These are phyloP conservation scores for Crossaster papposus DNA, from an alignment of 53 echinoderm and acorn worm species.

Conservation along the genomic window DNA sequence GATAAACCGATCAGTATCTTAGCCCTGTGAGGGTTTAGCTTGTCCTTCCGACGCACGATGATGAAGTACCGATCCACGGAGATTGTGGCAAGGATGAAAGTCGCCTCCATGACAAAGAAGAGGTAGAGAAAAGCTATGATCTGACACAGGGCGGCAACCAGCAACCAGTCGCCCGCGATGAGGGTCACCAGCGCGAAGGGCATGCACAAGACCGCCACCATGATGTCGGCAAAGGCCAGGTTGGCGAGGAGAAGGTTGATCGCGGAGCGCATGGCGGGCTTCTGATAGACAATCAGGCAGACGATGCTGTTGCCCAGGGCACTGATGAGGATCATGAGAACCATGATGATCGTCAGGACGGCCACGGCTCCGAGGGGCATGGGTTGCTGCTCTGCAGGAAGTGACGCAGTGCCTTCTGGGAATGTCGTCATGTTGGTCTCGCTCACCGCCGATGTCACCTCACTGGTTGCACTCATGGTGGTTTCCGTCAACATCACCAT, in stretches of 20 bases:
- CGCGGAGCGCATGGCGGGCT: constrained; percentile 98
- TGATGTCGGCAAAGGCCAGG: constrained; percentile 96
- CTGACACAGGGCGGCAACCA: constrained; percentile 71
- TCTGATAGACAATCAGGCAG: constrained; percentile 97
- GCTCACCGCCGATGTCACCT: background rate
- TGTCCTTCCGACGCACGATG: constrained; percentile 96
- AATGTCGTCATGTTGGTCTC: background rate
- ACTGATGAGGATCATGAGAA: constrained; percentile 86
- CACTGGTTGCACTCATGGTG: background rate
- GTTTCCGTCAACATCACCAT: constrained; percentile 1
- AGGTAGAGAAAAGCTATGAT: constrained; percentile 86
- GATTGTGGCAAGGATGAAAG: constrained; percentile 90
- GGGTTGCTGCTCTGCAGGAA: background rate
- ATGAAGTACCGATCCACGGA: constrained; percentile 97
- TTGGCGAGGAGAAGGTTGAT: constrained; percentile 99
- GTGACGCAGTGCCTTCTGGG: background rate
- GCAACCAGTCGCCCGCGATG: constrained; percentile 69
- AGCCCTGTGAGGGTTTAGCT: constrained; percentile 86
- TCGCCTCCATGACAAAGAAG: constrained; percentile 83
- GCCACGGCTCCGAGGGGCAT: constrained; percentile 64
- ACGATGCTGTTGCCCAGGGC: constrained; percentile 96
- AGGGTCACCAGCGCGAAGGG: constrained; percentile 86
- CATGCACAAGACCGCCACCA: constrained; percentile 91
- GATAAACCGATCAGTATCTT: constrained; percentile 88
- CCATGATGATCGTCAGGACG: constrained; percentile 75